Conservation (phyloP, 35 echinoderm and acorn worm species). For the Chiridota heheva region DNA sequence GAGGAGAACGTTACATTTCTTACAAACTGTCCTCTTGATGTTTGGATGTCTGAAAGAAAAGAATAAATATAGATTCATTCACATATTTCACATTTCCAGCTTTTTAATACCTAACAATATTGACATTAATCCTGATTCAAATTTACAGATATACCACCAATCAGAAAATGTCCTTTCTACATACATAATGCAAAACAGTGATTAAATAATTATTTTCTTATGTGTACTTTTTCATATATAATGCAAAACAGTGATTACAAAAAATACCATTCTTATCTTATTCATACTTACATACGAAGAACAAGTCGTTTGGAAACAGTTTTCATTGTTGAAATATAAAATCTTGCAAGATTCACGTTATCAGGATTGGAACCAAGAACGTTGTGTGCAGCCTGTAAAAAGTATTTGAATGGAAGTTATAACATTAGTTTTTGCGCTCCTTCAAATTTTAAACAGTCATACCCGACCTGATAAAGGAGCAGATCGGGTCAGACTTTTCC, state of each 20-base stretch:
- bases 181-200: not conserved
- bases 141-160: not conserved
- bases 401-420: too few relatives aligned
- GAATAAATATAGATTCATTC: not conserved
- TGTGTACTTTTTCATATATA: not conserved
- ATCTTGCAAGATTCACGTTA: constrained; percentile 71
- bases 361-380: constrained; percentile 62
- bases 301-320: constrained; percentile 64
- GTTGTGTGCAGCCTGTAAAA: constrained; percentile 65
- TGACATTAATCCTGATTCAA: not conserved
- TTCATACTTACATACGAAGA: constrained; percentile 44
- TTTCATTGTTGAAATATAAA: constrained; percentile 75
- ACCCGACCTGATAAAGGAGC: too few relatives aligned
- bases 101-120: not conserved
- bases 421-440: too few relatives aligned
- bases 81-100: not conserved
- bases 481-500: too few relatives aligned
- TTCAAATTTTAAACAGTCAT: too few relatives aligned
- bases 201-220: not conserved
- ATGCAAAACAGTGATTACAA: not conserved
- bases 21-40: constrained; percentile 93
- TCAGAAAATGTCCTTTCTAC: not conserved
- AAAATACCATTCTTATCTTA: not conserved
- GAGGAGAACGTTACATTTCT: constrained; percentile 78
- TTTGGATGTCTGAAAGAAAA: constrained; percentile 59